Base-by-base conservation (phyloP, 2,888 invertebrate species). In the Diarsia brunnea region DNA sequence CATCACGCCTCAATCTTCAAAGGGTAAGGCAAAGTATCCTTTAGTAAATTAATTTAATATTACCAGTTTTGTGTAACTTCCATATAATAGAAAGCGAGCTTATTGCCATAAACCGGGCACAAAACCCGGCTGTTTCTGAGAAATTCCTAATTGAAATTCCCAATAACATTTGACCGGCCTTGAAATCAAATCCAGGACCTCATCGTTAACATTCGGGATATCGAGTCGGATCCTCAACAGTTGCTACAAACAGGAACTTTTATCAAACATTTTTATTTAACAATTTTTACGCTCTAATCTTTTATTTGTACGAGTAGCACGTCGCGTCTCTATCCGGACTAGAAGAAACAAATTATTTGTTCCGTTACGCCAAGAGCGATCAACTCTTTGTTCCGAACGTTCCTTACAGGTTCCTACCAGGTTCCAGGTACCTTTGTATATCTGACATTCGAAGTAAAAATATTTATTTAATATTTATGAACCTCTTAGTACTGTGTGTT, bases 361-460 rank as follows among this genome's bases (percentile, higher is more conserved):
- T 61, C 45, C 45, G 53, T 24, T 47, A 12, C 45, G 24, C 16
- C 24, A 68, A 27, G 8, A 16, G 19, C 11, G 19, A 51, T 47
- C 24, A 61, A 75, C 67, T 61, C 7, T 75, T 51, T 61, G 31
- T 24, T 16, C 8, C 1, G 21, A 21, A 16, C 24, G 60, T 75
- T 53, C 16, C 10, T 12, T 45, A 51, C 24, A 64, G 5, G 12
- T 38, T 45, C 12, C 16, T 31, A 19, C 45, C 24, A 64, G 5
- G 12, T 38, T 45, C 12, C 16, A n/a, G 14, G 4, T 16, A n/a
- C 19, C 27, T 51, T 27, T 16, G 31, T 72, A 12, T 11, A 21
- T 24, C 8, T 19, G 10, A 43, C 1, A 47, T 4, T 45, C 3
- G 7, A 19, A 16, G 12, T 75, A 16, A 51, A 12, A 43, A 24